These are phyloP conservation scores for Ochotona princeps DNA, from an alignment of 2,113 vertebrate species.

Conservation along the genomic window DNA sequence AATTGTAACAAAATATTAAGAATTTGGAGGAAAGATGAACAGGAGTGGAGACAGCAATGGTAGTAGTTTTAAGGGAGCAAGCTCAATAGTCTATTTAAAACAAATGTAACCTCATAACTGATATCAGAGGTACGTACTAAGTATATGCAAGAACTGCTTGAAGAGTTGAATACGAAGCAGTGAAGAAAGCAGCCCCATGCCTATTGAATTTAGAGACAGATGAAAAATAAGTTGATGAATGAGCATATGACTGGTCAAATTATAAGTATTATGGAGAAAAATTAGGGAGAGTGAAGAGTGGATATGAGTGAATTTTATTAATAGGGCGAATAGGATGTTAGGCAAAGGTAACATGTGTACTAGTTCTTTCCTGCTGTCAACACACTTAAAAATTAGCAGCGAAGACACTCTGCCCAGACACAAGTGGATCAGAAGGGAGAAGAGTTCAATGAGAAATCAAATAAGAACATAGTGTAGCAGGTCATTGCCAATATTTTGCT, in stretches of 20 bases:
- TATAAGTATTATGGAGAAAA: background rate
- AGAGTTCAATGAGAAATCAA: background rate
- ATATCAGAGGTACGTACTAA: background rate
- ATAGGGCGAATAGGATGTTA: background rate
- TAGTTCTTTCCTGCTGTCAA: background rate
- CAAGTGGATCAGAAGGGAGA: background rate
- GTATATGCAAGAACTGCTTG: background rate
- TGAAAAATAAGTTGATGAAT: background rate
- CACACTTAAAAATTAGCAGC: background rate
- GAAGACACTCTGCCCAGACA: background rate
- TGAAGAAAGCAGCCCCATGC: background rate
- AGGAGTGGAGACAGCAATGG: background rate
- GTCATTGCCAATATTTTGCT: background rate
- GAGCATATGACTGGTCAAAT: too few species aligned
- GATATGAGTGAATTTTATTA: too few species aligned
- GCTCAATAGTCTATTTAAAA: too few species aligned
- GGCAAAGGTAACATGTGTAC: background rate
- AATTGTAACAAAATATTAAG: slow-evolving; percentile 5
- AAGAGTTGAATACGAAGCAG: background rate
- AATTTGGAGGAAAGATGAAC: background rate
- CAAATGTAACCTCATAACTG: background rate
- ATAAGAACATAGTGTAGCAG: background rate
- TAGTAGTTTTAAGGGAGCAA: background rate
- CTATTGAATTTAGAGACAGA: background rate
- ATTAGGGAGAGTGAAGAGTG: background rate